phyloP scores from a whole-genome alignment of 2,888 invertebrate species.

The Graphium colonna region DNA sequence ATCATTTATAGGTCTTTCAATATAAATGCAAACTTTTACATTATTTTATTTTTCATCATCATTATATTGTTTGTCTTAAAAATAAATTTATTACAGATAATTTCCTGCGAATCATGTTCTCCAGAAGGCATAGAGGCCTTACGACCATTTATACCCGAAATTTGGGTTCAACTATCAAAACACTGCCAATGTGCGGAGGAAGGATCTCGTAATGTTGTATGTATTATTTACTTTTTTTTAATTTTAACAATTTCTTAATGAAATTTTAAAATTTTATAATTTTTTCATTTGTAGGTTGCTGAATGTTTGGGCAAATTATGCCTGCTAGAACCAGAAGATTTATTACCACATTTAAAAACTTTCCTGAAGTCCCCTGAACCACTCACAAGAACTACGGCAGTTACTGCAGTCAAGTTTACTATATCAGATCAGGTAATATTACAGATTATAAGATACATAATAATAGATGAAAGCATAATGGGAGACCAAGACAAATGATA shows the following conservation, averaged over 20 bases:
- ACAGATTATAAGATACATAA: too few relatives aligned
- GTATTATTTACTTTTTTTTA: conserved; percentile 43
- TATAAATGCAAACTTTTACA: too few relatives aligned
- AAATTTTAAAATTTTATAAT: too few relatives aligned
- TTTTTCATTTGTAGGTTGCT: conserved; percentile 82
- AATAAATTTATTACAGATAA: conserved; percentile 79
- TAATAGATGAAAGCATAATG: too few relatives aligned
- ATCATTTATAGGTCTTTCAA: too few relatives aligned
- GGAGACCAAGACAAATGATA: too few relatives aligned
- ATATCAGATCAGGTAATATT: conserved; percentile 93
- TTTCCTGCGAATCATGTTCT: conserved; percentile 89
- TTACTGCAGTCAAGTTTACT: conserved; percentile 98
- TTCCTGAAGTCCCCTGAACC: conserved; percentile 90
- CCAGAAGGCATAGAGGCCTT: conserved; percentile 87
- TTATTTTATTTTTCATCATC: too few relatives aligned
- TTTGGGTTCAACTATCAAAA: conserved; percentile 95
- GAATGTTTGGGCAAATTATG: conserved; percentile 98
- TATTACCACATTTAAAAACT: conserved; percentile 92
- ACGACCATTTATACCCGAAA: conserved; percentile 90
- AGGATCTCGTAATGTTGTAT: conserved; percentile 96
- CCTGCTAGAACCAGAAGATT: conserved; percentile 91
- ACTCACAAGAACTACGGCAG: conserved; percentile 95
- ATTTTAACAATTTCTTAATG: too few relatives aligned
- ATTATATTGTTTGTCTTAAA: too few relatives aligned
- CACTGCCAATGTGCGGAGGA: conserved; percentile 99